Percentiles rank a stretch among this genome's conserved stretches.
These are phyloP conservation scores for Pristionchus japonicus DNA, from an alignment of 2,888 invertebrate species.

Conservation along the genomic window DNA sequence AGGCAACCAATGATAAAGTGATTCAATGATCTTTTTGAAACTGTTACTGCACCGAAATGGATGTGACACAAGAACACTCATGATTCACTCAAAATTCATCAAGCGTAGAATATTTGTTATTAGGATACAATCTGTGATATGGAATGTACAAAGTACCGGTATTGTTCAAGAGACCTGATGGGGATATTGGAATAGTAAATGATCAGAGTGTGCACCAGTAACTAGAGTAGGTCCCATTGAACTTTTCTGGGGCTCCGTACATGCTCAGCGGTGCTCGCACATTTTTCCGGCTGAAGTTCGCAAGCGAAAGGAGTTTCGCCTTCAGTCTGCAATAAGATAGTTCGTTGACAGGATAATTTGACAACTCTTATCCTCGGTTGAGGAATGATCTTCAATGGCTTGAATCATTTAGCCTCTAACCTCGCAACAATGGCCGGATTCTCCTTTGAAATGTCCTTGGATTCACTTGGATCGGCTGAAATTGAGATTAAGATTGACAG, in stretches of 20 bases:
- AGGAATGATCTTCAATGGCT: too few species aligned
- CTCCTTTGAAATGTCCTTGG: conserved; percentile 59
- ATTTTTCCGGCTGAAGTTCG: conserved; percentile 58
- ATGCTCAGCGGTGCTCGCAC: conserved; percentile 60
- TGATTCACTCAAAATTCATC: too few species aligned
- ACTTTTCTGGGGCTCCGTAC: conserved; percentile 57
- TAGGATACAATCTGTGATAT: neutral
- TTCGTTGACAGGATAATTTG: too few species aligned
- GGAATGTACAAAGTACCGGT: conserved; percentile 23
- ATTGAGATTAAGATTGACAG: too few species aligned
- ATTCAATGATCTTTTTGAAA: neutral
- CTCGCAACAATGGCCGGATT: conserved; percentile 57
- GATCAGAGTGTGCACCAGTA: conserved; percentile 55
- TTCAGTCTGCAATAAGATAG: conserved; percentile 51
- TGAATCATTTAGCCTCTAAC: too few species aligned
- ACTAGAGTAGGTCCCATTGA: conserved; percentile 62
- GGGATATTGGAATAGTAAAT: neutral
- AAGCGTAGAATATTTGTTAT: neutral
- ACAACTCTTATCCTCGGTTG: too few species aligned
- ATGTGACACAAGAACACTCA: neutral
- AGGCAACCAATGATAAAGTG: neutral
- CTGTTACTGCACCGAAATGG: neutral
- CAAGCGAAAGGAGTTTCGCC: conserved; percentile 55
- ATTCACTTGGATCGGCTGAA: conserved; percentile 64
- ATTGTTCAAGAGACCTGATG: conserved; percentile 17